Percentiles rank a stretch among this genome's conserved stretches.
These are phyloP conservation scores for Heliconius erato DNA, from an alignment of 2,888 invertebrate species.

Conservation along the genomic window DNA sequence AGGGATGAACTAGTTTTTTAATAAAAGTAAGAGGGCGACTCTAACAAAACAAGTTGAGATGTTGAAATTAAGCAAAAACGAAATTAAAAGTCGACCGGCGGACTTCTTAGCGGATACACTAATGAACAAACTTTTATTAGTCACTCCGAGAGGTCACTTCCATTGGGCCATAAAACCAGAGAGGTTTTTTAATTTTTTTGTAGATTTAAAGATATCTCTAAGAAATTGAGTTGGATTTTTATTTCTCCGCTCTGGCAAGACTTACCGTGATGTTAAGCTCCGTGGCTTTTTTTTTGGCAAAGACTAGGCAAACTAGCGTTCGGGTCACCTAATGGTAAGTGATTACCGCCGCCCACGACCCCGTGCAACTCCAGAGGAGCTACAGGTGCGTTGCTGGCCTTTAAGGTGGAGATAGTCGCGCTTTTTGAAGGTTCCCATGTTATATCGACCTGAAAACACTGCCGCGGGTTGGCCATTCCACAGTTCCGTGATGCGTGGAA, in stretches of 20 bases:
- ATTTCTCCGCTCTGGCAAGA: not conserved
- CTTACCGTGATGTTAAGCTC: not conserved
- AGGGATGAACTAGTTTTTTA: conserved; percentile 29
- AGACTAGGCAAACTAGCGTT: too few relatives aligned
- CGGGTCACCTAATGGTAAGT: too few relatives aligned
- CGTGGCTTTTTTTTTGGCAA: too few relatives aligned
- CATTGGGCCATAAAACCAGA: conserved; percentile 35
- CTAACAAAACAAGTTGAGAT: conserved; percentile 45
- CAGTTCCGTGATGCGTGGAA: too few relatives aligned
- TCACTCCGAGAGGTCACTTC: conserved; percentile 55
- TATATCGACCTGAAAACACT: too few relatives aligned
- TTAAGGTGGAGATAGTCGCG: too few relatives aligned
- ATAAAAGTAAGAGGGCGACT: conserved; percentile 23
- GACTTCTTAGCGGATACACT: conserved; percentile 56
- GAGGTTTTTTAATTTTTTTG: not conserved
- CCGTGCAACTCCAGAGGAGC: too few relatives aligned
- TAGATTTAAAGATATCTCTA: not conserved
- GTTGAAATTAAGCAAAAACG: conserved; percentile 62
- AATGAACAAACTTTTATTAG: conserved; percentile 69
- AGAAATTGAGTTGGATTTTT: not conserved
- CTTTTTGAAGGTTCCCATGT: too few relatives aligned
- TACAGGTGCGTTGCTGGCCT: too few relatives aligned
- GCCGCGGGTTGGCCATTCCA: too few relatives aligned
- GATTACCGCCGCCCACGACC: too few relatives aligned
- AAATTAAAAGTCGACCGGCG: conserved; percentile 59